These are phyloP conservation scores for Coreius guichenoti DNA, from an alignment of 2,797 vertebrate species.

Conservation along the genomic window DNA sequence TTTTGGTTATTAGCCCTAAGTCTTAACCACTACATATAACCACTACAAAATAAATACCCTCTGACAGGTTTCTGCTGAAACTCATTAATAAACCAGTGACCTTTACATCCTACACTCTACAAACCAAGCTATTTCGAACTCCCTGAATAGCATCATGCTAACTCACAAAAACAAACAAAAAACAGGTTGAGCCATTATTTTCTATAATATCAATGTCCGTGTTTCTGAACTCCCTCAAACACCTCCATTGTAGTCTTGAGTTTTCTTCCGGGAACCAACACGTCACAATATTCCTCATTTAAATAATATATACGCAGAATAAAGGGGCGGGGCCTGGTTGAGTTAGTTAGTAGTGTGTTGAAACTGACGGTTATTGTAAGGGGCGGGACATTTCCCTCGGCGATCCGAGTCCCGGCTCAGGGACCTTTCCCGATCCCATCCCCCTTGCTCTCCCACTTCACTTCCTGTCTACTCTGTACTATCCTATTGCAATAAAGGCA, in stretches of 20 bases:
- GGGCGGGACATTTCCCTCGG: fast-evolving
- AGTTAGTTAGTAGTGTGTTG: neutral
- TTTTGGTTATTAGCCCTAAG: neutral
- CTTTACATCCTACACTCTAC: conserved; percentile 17
- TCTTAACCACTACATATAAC: conserved; percentile 12
- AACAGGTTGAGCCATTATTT: neutral
- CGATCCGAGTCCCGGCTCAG: neutral
- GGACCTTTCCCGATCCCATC: too few relatives aligned
- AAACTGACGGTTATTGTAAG: neutral
- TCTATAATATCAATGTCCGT: neutral
- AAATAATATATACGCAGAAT: neutral
- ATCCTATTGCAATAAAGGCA: neutral
- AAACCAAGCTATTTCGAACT: conserved; percentile 16
- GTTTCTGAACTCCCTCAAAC: too few relatives aligned
- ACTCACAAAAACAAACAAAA: neutral
- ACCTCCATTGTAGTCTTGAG: too few relatives aligned
- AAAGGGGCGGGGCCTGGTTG: neutral
- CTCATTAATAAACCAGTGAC: conserved; percentile 9
- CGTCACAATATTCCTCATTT: too few relatives aligned
- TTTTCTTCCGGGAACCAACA: too few relatives aligned
- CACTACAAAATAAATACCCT: neutral
- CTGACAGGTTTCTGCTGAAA: conserved; percentile 7
- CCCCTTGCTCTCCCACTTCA: too few relatives aligned
- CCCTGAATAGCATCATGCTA: neutral
- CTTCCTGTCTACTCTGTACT: neutral